Evolutionary conservation across 1,140 invertebrate genomes (phyloP), one percentile per base, ranked within the genome.

Genomic region (Chironomus striatipennis): DNA sequence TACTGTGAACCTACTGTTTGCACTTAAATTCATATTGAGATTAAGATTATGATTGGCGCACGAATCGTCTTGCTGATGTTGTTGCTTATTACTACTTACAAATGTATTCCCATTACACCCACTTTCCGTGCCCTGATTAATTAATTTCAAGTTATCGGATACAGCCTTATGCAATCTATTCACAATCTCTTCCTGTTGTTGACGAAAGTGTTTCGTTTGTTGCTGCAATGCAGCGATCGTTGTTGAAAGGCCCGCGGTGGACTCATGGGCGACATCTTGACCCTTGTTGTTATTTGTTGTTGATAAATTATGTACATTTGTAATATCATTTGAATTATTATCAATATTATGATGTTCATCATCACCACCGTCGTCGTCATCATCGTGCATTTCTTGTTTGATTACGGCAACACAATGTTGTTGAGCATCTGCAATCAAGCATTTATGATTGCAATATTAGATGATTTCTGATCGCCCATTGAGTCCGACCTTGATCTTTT

Each of bases 361-460:
- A 72, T 72, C 18, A 20, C 15, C 73, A 17, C 15, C 42, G 7
- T 42, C 24, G 15, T 42, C 42, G 1, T 73, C 73, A 21, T 64
- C 9, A n/a, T n/a, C n/a, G n/a, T n/a, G n/a, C 42, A 57, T 8
- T 43, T 75, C 74, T 43, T 75, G 24, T 15, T 75, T 75, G 7
- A 65, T 73, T 9, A 34, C 73, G 18, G 64, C 42, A 17, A 72
- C 74, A 42, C 18, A 75, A n/a, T 72, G 12, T 17, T 74, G 57
- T 75, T 75, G 75, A 74, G 43, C 64, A 75, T 75, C 73, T 75
- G 75, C 75, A 74, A 74, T 42, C 73, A 34, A n/a, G 42, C 24
- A 34, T 70, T n/a, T 18, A 42, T 34, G 43, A 75, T 73, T 64
- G 74, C 74, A 74, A 17, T 64, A n/a, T 74, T 74, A 74, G 74